Conservation (phyloP, 2,888 invertebrate genomes). For the Brachylomia viminalis region DNA sequence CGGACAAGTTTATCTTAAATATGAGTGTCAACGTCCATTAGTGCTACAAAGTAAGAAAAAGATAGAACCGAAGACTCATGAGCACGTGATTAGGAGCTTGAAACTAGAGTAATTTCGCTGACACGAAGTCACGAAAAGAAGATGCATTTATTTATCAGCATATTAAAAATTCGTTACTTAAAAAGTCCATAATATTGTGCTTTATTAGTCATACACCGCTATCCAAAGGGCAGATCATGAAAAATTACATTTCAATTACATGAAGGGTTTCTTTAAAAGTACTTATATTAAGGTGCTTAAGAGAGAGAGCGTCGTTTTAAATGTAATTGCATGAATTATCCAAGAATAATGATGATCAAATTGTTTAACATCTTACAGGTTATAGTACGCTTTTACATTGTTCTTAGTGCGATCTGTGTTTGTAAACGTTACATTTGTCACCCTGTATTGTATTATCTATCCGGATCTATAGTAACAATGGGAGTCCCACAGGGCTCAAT, state of each 20-base stretch:
- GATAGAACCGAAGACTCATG: conserved; percentile 10
- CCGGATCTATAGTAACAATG: too few species aligned
- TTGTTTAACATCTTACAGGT: background rate
- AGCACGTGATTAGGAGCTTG: background rate
- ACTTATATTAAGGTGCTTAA: too few species aligned
- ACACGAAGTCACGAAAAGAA: background rate
- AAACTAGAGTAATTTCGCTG: background rate
- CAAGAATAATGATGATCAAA: background rate
- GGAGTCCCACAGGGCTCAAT: too few species aligned
- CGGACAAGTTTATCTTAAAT: conserved; percentile 62
- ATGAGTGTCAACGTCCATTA: conserved; percentile 59
- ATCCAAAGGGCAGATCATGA: background rate
- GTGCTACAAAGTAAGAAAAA: background rate
- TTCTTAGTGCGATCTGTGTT: background rate
- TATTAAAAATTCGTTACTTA: background rate
- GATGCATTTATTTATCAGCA: background rate
- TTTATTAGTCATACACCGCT: background rate
- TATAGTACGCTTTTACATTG: background rate
- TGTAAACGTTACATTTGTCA: background rate
- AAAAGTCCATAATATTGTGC: background rate
- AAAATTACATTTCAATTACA: background rate
- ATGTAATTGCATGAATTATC: too few species aligned
- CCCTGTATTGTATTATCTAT: background rate
- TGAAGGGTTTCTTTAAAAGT: background rate
- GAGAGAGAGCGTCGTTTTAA: too few species aligned